phyloP scores from a whole-genome alignment of 2,113 vertebrate genomes.

The Notarius quadriscutis region DNA sequence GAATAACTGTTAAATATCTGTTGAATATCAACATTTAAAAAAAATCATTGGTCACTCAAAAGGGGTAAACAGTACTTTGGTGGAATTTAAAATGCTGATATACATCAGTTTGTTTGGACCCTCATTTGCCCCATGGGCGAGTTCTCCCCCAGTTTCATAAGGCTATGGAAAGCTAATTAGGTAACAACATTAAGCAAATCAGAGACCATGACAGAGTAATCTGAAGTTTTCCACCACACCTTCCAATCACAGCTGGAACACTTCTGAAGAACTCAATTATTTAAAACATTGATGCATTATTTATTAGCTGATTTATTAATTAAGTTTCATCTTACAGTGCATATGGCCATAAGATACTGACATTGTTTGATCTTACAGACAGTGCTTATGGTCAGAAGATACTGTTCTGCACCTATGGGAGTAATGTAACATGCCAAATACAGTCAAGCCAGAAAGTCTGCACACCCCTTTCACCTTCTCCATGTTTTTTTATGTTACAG shows the following conservation, averaged over 20 bases:
- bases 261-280: constrained; percentile 37
- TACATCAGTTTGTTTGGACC: neutral
- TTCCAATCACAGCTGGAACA: constrained; percentile 25
- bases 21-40: too few species aligned
- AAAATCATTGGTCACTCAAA: too few species aligned
- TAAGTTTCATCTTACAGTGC: constrained; percentile 21
- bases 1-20: too few species aligned
- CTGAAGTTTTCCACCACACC: neutral
- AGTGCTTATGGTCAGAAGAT: constrained; percentile 8
- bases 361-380: too few species aligned
- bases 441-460: neutral
- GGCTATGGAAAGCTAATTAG: neutral
- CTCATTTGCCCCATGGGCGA: neutral
- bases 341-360: neutral
- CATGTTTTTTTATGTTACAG: too few species aligned
- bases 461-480: too few species aligned
- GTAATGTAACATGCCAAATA: neutral
- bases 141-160: neutral
- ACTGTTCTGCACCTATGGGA: constrained; percentile 5
- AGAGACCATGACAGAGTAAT: neutral
- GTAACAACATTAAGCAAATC: constrained; percentile 25
- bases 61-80: neutral
- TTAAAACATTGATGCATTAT: constrained; percentile 53
- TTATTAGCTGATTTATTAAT: constrained; percentile 52
- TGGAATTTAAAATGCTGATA: neutral